phyloP scores from a whole-genome alignment of 1,140 invertebrate genomes.

The Sarcophaga bullata region DNA sequence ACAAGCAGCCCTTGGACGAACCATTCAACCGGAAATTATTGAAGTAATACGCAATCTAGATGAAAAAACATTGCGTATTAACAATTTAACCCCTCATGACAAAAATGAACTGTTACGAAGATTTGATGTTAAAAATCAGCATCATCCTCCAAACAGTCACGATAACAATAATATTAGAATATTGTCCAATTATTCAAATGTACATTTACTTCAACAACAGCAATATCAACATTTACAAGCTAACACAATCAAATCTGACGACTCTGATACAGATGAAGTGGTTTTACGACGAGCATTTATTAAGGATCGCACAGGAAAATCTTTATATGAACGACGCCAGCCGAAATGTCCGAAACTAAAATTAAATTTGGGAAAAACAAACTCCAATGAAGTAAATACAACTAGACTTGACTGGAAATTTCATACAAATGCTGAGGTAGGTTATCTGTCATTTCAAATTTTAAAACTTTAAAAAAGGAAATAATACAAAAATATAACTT shows the following conservation, averaged over 20 bases:
- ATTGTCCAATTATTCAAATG: not conserved
- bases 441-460: not conserved
- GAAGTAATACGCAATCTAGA: slow-evolving; percentile 61
- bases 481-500: not conserved
- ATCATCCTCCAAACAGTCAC: not conserved
- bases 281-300: slow-evolving; percentile 48
- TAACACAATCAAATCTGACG: not conserved
- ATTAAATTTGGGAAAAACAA: slow-evolving; percentile 30
- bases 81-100: slow-evolving; percentile 50
- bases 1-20: slow-evolving; percentile 27
- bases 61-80: slow-evolving; percentile 54
- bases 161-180: not conserved
- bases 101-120: slow-evolving; percentile 43
- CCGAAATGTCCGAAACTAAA: slow-evolving; percentile 58
- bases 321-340: slow-evolving; percentile 57
- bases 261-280: slow-evolving; percentile 50
- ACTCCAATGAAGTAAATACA: not conserved
- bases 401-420: not conserved
- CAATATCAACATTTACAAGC: not conserved
- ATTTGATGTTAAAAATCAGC: slow-evolving; percentile 34
- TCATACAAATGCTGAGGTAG: not conserved
- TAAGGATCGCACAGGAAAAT: not conserved
- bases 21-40: slow-evolving; percentile 48
- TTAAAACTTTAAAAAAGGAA: not conserved
- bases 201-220: not conserved